Base-by-base conservation (phyloP, 2,888 invertebrate species). In the Lapara coniferarum region DNA sequence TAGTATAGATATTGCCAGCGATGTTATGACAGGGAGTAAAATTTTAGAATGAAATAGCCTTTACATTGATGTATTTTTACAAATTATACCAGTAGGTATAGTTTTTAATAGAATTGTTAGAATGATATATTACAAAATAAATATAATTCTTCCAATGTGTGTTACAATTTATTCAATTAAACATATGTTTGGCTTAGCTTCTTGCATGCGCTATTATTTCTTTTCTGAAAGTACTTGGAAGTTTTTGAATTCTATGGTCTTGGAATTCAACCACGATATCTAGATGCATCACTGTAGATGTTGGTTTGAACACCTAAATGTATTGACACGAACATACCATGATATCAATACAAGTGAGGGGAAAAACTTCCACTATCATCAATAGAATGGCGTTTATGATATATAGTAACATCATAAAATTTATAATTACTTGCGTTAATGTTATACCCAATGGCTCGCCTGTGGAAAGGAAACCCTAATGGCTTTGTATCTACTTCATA, bases 391-490 rank as follows among this genome's bases (percentile, higher is more conserved):
- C 79, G 82, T 67, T 85, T 85, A 71, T 93, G 93, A 75, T 81
- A 89, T 52, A 93, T 76, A 13, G 86, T 74, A 4, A 93, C 74
- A 72, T 92, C 89, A 72, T 83, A 89, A 80, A 93, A 93, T 71
- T 81, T 86, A 70, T 89, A 93, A 79, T 92, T 93, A 66, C 75
- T 77, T 14, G 81, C 83, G 53, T 72, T 71, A 12, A 78, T 72
- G 52, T 83, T 84, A 55, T 78, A 79, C 16, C 82, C 76, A 53
- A 71, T 69, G 19, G 84, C 81, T 77, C 80, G 80, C 73, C 89
- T 88, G 70, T 93, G 88, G 59, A 93, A 92, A n/a, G 93, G 93
- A 80, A 91, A 93, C 4, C 93, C 93, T 66, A 92, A 73, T 10
- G 92, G 91, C 71, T 86, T 88, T 13, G 77, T 78, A 74, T 91